phyloP scores from a whole-genome alignment of 64 coral and sea anemone genomes.

The Platygyra sinensis region DNA sequence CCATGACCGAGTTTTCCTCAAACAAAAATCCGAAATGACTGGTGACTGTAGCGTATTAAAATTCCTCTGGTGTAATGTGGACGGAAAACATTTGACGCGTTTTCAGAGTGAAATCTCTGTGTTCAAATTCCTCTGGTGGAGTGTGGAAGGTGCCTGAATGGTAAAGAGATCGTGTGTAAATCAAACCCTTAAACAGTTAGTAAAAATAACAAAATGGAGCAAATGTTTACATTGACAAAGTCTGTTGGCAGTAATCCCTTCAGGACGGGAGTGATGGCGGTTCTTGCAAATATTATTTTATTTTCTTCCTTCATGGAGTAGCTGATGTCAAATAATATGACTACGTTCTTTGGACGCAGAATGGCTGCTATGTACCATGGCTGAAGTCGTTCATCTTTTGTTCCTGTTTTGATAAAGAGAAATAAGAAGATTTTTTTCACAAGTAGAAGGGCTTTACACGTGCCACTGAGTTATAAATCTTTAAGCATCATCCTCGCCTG shows the following conservation, averaged over 20 bases:
- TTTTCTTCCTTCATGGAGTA: slow-evolving; percentile 89
- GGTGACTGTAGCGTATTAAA: too few species aligned
- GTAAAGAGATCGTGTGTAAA: neutral
- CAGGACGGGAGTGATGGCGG: slow-evolving; percentile 57
- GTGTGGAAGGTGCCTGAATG: too few species aligned
- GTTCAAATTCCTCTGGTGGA: too few species aligned
- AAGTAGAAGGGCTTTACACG: neutral
- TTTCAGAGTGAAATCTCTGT: too few species aligned
- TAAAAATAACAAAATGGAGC: neutral
- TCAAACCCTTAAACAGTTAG: neutral
- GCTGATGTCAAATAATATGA: slow-evolving; percentile 86
- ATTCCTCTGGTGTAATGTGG: too few species aligned
- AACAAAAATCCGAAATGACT: too few species aligned
- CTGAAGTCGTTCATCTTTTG: slow-evolving; percentile 70
- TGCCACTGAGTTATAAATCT: too few species aligned
- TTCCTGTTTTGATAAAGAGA: slow-evolving; percentile 31
- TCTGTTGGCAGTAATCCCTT: slow-evolving; percentile 70
- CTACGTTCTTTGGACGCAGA: slow-evolving; percentile 80
- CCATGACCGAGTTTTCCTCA: too few species aligned
- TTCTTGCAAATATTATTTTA: slow-evolving; percentile 71
- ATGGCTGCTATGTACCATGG: slow-evolving; percentile 86
- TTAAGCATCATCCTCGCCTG: too few species aligned
- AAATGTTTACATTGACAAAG: slow-evolving; percentile 70
- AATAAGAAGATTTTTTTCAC: neutral
- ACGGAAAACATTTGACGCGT: too few species aligned